Percentiles rank a stretch among this genome's conserved stretches.
Conservation (phyloP, 2,888 invertebrate species). For the Mesorhabditis sp. region DNA sequence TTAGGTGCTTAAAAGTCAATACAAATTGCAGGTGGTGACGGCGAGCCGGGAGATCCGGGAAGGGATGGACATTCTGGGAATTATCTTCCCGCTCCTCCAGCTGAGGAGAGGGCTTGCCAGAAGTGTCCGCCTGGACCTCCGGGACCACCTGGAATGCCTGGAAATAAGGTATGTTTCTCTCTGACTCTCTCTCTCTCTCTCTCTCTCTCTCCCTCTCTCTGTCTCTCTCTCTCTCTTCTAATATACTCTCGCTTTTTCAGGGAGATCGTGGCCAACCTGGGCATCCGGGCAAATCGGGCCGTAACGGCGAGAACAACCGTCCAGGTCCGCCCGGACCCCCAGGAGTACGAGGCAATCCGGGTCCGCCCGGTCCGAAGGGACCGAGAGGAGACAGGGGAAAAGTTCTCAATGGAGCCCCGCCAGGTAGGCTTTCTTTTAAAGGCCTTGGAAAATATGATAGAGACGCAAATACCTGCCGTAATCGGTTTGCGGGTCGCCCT, state of each 20-base stretch:
- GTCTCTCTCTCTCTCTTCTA: too few relatives aligned
- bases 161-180: conserved; percentile 10
- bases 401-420: neutral
- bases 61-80: conserved; percentile 30
- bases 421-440: neutral
- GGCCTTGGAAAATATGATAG: too few relatives aligned
- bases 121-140: conserved; percentile 48
- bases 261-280: conserved; percentile 46
- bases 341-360: conserved; percentile 46
- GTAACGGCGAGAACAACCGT: conserved; percentile 48
- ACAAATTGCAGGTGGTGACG: conserved; percentile 29
- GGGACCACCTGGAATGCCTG: conserved; percentile 52
- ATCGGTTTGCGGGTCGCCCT: too few relatives aligned
- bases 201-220: too few relatives aligned
- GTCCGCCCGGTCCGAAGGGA: conserved; percentile 43
- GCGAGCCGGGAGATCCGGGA: conserved; percentile 32
- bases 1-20: neutral
- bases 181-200: too few relatives aligned
- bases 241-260: conserved; percentile 17
- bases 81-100: conserved; percentile 42
- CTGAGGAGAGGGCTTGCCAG: conserved; percentile 39
- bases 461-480: too few relatives aligned
- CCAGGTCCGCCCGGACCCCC: conserved; percentile 54
- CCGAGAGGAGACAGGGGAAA: conserved; percentile 34
- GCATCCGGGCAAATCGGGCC: conserved; percentile 28